These are phyloP conservation scores for Bombus huntii DNA, from an alignment of 1,140 invertebrate species.

Conservation along the genomic window DNA sequence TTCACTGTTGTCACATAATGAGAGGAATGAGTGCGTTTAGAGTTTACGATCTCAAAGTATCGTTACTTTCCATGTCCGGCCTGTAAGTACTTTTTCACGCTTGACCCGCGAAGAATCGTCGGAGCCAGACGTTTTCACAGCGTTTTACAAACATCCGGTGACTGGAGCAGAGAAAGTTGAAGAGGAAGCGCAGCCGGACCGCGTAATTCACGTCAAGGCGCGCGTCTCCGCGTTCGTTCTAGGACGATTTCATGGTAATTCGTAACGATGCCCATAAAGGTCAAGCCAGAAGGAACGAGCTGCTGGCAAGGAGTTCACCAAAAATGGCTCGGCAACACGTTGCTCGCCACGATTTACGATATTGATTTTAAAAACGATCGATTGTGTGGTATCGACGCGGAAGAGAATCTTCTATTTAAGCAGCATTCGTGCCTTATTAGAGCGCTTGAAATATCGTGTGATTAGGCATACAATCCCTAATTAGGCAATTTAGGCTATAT, in stretches of 20 bases:
- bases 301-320: constrained; percentile 26
- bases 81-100: constrained; percentile 15
- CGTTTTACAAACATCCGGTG: constrained; percentile 37
- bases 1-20: not conserved
- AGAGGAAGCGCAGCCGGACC: constrained; percentile 27
- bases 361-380: constrained; percentile 41
- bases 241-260: constrained; percentile 63
- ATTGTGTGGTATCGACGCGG: constrained; percentile 18
- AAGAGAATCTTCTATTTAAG: constrained; percentile 5
- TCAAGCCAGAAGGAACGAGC: constrained; percentile 14
- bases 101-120: constrained; percentile 21
- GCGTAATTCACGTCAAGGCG: constrained; percentile 53
- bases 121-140: constrained; percentile 24
- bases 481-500: too few relatives aligned
- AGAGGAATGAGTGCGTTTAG: not conserved
- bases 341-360: constrained; percentile 52
- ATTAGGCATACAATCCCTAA: too few relatives aligned
- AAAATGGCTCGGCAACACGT: constrained; percentile 47
- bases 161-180: constrained; percentile 46
- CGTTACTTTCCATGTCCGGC: not conserved
- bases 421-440: not conserved
- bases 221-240: constrained; percentile 14
- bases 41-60: not conserved
- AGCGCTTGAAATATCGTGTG: too few relatives aligned
- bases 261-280: constrained; percentile 67